Evolutionary conservation across 64 coral and sea anemone genomes (phyloP).

Genomic region (Porites australiensis): DNA sequence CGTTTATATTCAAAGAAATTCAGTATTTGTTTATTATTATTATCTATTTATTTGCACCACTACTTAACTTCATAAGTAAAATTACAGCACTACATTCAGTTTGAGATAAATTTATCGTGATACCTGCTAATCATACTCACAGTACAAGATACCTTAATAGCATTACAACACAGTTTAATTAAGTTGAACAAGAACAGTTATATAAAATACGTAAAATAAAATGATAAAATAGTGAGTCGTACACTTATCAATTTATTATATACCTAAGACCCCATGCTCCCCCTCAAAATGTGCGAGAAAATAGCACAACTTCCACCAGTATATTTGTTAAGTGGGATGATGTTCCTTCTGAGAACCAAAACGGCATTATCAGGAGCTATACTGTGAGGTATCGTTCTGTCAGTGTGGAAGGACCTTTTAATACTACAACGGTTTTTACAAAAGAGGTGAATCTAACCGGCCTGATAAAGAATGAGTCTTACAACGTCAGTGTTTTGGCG

Average conservation of each 20-base stretch:
- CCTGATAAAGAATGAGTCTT: slow-evolving; percentile 22
- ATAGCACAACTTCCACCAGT: neutral
- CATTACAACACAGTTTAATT: too few species aligned
- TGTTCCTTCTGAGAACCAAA: neutral
- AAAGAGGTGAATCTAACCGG: neutral
- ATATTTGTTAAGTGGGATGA: slow-evolving; percentile 1
- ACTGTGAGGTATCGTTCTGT: neutral
- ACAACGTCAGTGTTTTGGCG: neutral
- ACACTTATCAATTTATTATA: neutral
- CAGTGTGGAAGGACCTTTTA: neutral
- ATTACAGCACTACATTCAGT: too few species aligned
- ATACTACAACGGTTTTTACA: neutral
- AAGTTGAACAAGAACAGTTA: too few species aligned
- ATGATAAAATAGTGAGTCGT: too few species aligned
- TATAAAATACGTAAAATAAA: too few species aligned
- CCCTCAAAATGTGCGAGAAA: neutral
- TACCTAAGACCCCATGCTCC: neutral
- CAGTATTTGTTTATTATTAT: too few species aligned
- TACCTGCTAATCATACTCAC: too few species aligned
- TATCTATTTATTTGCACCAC: too few species aligned
- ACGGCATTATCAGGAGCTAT: neutral
- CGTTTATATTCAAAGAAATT: too few species aligned
- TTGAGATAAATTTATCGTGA: too few species aligned
- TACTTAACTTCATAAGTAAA: too few species aligned
- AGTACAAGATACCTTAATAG: too few species aligned